These are phyloP conservation scores for Entomobrya multifasciata DNA, from an alignment of 2,888 invertebrate species.

Conservation along the genomic window DNA sequence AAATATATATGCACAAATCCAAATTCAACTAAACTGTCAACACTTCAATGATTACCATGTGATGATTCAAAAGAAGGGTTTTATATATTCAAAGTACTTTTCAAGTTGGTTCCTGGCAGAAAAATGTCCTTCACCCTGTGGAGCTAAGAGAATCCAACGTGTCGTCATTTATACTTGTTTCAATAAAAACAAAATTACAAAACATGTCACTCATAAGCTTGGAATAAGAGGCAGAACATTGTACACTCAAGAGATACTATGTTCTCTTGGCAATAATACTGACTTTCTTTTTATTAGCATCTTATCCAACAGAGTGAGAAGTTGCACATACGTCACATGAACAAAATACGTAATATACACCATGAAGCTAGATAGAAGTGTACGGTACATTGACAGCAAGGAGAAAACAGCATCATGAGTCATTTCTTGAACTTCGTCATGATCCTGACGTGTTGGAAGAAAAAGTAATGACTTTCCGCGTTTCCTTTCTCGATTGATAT, in stretches of 20 bases:
- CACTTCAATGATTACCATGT: constrained; percentile 14
- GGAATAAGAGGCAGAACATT: too few species aligned
- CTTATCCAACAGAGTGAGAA: constrained; percentile 1
- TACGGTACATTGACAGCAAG: too few species aligned
- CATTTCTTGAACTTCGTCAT: constrained; percentile 51
- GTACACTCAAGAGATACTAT: background rate
- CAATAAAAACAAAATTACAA: constrained; percentile 27
- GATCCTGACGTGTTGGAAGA: constrained; percentile 44
- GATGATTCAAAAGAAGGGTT: background rate
- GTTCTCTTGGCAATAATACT: constrained; percentile 4
- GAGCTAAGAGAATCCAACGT: too few species aligned
- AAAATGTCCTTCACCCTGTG: constrained; percentile 68
- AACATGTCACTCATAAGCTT: background rate
- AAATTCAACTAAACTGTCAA: too few species aligned
- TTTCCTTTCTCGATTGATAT: too few species aligned
- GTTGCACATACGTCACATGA: background rate
- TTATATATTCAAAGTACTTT: background rate
- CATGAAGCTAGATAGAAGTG: too few species aligned
- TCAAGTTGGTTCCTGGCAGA: background rate
- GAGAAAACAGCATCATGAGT: constrained; percentile 35
- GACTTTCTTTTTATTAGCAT: constrained; percentile 17
- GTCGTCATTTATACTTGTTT: constrained; percentile 21
- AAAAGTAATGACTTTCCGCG: constrained; percentile 30
- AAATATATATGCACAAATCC: too few species aligned
- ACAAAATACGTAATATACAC: too few species aligned